These are phyloP conservation scores for Orestias chungarensis DNA, from an alignment of 2,797 vertebrate genomes.

Conservation along the genomic window DNA sequence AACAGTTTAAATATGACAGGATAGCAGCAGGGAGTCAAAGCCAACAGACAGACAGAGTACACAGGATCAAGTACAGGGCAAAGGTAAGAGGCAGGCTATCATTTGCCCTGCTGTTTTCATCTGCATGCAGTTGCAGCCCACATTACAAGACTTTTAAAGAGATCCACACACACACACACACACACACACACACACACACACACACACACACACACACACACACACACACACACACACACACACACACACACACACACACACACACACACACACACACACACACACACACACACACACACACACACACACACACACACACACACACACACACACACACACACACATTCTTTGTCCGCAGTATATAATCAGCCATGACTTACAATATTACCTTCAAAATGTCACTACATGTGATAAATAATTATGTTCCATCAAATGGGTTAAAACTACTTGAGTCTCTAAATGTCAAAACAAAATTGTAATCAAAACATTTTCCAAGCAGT, in stretches of 20 bases:
- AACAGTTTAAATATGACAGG: slow-evolving; percentile 49
- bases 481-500: neutral
- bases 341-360: no score
- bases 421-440: slow-evolving; percentile 21
- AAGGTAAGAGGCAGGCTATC: slow-evolving; percentile 58
- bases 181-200: slow-evolving; percentile 18
- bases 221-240: slow-evolving; percentile 17
- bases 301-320: slow-evolving; percentile 18
- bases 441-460: slow-evolving; percentile 33
- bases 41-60: slow-evolving; percentile 40
- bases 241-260: slow-evolving; percentile 18
- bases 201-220: slow-evolving; percentile 16
- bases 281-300: slow-evolving; percentile 17
- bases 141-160: slow-evolving; percentile 2
- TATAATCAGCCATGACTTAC: slow-evolving; percentile 7
- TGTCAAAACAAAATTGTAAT: slow-evolving; percentile 36
- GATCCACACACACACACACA: slow-evolving; percentile 12
- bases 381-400: slow-evolving; percentile 40
- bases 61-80: slow-evolving; percentile 54
- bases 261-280: slow-evolving; percentile 16
- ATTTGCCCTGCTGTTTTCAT: slow-evolving; percentile 70
- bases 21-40: slow-evolving; percentile 40
- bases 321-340: slow-evolving; percentile 17
- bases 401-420: slow-evolving; percentile 31
- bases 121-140: slow-evolving; percentile 54